Conservation (phyloP, 1,140 invertebrate genomes). For the Aplysia californica region DNA sequence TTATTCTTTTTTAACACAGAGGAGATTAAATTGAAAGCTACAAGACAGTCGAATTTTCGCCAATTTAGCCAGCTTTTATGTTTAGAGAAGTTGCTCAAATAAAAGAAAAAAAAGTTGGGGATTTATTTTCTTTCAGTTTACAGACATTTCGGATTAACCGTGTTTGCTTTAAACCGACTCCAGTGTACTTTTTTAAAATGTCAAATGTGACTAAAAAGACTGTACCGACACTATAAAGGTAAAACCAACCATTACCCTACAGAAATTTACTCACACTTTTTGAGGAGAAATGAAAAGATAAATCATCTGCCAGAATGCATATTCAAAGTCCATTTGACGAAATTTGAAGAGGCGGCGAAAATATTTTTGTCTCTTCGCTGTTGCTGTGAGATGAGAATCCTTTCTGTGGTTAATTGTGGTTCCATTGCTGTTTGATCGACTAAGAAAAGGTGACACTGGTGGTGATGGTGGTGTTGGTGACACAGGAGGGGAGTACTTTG, state of each 20-base stretch:
- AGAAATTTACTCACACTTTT: conserved; percentile 92
- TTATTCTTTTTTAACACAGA: too few species aligned
- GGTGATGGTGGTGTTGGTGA: conserved; percentile 46
- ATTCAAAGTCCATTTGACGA: conserved; percentile 99
- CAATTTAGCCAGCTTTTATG: too few species aligned
- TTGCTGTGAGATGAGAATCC: conserved; percentile 71
- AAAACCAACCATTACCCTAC: background rate
- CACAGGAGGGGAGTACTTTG: conserved; percentile 48
- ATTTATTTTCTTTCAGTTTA: too few species aligned
- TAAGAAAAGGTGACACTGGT: conserved; percentile 38
- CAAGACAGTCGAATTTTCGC: too few species aligned
- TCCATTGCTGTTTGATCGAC: conserved; percentile 31
- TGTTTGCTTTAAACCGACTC: too few species aligned
- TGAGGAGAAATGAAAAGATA: conserved; percentile 95
- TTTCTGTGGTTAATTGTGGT: conserved; percentile 26
- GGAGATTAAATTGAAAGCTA: too few species aligned
- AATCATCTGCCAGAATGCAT: conserved; percentile 98
- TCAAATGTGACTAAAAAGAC: too few species aligned
- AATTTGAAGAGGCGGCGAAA: conserved; percentile 89
- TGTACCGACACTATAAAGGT: background rate
- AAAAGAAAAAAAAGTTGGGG: too few species aligned
- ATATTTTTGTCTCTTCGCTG: conserved; percentile 94
- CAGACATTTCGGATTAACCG: too few species aligned
- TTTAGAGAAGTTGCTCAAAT: too few species aligned
- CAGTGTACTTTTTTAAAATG: too few species aligned